Evolutionary conservation across 2,797 vertebrate species (phyloP), one percentile per base, ranked within the genome.

Genomic region (Geotrypetes seraphini): DNA sequence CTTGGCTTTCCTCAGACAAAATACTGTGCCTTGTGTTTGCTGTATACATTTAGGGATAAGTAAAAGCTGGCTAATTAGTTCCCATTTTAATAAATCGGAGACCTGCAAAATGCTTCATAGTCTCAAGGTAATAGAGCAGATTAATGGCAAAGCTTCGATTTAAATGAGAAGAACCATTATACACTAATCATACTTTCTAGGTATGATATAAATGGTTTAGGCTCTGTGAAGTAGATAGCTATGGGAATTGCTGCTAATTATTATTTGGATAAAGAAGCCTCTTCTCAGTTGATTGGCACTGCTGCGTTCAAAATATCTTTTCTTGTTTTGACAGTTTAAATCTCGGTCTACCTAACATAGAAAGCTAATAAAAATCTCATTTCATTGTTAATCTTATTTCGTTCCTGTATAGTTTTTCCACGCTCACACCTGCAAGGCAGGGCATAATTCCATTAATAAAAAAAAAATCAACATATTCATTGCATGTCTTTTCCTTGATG

Each of bases 401-500:
- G 79, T 68, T 60, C 53, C 64, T 43, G 71, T 55, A 33, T 69
- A 56, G 70, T 70, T 83, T 5, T 26, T 18, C 26, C 35, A 68
- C 71, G 49, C 75, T 69, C 83, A 86, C 92, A 98, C 92, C 93
- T 98, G 92, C 90, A 47, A 86, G 72, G 75, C 73, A 67, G 84
- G 73, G 80, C 85, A 82, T 89, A 90, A 93, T 90, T 88, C 83
- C 78, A 90, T 92, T 94, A 92, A 98, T 91, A 85, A 83, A 85
- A 83, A 84, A 75, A 86, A 82, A 85, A 87, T 85, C 86, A 91
- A 84, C 88, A 85, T 90, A 95, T 95, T 97, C 91, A 91, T 90
- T 87, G 88, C 86, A 54, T 89, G 87, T 78, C 83, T 90, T 90
- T 88, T 74, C 73, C 80, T 65, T 64, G 78, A 84, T 90, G 88